Conservation (phyloP, 2,888 invertebrate genomes). For the Parochlus steinenii region DNA sequence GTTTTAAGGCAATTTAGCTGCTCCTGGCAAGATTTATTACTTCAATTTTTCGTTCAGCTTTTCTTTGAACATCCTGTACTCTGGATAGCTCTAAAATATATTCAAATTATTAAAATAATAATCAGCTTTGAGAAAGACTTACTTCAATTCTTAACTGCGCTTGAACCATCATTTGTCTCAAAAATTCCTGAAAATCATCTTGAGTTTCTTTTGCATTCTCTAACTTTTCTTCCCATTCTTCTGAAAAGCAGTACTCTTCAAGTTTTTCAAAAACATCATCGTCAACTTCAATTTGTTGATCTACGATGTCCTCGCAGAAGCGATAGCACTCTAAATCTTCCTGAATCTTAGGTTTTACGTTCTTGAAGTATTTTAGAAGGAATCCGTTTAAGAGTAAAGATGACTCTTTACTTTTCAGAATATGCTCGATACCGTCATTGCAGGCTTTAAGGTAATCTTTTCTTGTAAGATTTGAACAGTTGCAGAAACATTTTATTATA, state of each 20-base stretch:
- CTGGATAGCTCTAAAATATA: not conserved
- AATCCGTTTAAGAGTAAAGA: not conserved
- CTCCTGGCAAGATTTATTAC: constrained; percentile 28
- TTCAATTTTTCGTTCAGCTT: constrained; percentile 6
- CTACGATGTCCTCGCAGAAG: not conserved
- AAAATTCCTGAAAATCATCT: too few species aligned
- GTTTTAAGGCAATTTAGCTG: too few species aligned
- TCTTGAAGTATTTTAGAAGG: not conserved
- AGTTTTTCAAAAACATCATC: not conserved
- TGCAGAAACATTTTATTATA: constrained; percentile 10
- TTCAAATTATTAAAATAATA: constrained; percentile 1
- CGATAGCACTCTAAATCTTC: constrained; percentile 5
- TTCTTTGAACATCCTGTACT: constrained; percentile 5
- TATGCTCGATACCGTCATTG: constrained; percentile 4
- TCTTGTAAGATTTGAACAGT: constrained; percentile 2
- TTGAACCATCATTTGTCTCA: too few species aligned
- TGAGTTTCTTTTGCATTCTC: too few species aligned
- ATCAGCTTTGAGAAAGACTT: too few species aligned
- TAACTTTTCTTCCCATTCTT: constrained; percentile 1
- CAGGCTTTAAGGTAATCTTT: constrained; percentile 7
- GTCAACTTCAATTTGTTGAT: not conserved
- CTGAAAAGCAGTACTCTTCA: constrained; percentile 4
- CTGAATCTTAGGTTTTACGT: not conserved
- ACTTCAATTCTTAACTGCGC: too few species aligned
- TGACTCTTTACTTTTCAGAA: constrained; percentile 6